Percentiles rank a stretch among this genome's conserved stretches.
These are phyloP conservation scores for Pristionchus mayeri DNA, from an alignment of 2,888 invertebrate genomes.

Conservation along the genomic window DNA sequence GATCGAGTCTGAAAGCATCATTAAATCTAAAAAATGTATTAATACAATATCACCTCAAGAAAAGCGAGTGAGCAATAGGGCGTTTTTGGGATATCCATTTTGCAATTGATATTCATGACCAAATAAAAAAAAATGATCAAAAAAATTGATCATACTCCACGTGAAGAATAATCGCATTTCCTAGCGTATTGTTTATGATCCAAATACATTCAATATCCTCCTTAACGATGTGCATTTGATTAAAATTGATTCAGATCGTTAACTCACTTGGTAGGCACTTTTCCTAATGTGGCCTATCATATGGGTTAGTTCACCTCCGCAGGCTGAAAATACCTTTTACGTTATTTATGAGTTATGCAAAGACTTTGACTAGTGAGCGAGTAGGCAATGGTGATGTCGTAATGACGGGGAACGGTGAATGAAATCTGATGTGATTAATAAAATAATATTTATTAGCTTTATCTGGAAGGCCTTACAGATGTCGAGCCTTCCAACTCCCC, in stretches of 20 bases:
- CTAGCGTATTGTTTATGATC: neutral
- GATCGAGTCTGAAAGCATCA: neutral
- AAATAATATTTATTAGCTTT: no score
- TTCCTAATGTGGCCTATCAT: neutral
- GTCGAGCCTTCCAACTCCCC: no score
- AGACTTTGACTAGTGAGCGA: neutral
- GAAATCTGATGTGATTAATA: no score
- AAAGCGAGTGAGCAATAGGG: neutral
- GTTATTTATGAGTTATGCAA: neutral
- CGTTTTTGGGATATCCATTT: neutral
- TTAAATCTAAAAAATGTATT: neutral
- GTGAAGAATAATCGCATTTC: neutral
- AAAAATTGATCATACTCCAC: no score
- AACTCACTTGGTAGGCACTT: neutral
- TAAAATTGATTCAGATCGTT: neutral
- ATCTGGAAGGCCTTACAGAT: no score
- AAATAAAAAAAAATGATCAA: no score
- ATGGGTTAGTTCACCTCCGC: neutral
- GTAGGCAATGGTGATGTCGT: neutral
- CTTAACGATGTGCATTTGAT: neutral
- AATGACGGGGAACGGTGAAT: neutral
- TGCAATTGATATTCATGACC: neutral
- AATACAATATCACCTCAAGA: neutral
- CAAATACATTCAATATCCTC: neutral
- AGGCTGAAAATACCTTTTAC: neutral